These are phyloP conservation scores for Mizuhopecten yessoensis DNA, from an alignment of 1,140 invertebrate species.

Conservation along the genomic window DNA sequence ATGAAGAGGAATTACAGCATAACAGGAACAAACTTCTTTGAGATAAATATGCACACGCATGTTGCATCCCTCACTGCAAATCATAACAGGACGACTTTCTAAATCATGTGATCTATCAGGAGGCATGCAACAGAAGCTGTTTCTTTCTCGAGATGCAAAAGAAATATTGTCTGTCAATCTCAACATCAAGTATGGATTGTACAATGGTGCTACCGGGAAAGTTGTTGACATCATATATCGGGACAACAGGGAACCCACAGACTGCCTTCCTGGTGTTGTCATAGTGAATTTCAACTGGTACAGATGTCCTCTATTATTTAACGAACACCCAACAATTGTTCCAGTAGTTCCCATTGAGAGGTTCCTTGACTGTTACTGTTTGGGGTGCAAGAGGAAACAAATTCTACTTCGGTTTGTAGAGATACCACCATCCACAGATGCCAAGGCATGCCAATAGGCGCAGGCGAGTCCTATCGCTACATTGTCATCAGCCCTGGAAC, in stretches of 20 bases:
- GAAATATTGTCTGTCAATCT: slow-evolving; percentile 61
- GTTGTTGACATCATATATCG: slow-evolving; percentile 61
- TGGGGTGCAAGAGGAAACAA: slow-evolving; percentile 60
- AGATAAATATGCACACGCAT: slow-evolving; percentile 41
- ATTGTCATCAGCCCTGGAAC: slow-evolving; percentile 54
- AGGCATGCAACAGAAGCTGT: slow-evolving; percentile 46
- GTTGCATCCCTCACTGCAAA: slow-evolving; percentile 50
- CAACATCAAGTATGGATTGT: slow-evolving; percentile 55
- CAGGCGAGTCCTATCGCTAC: slow-evolving; percentile 51
- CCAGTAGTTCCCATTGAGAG: slow-evolving; percentile 59
- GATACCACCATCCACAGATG: slow-evolving; percentile 65
- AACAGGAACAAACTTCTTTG: slow-evolving; percentile 54
- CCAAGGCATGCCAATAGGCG: slow-evolving; percentile 70
- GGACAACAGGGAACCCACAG: no score
- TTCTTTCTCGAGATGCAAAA: slow-evolving; percentile 52
- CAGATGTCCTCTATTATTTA: slow-evolving; percentile 52
- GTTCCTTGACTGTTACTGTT: slow-evolving; percentile 57
- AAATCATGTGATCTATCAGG: slow-evolving; percentile 30
- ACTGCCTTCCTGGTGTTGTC: slow-evolving; percentile 49
- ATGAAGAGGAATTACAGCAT: slow-evolving; percentile 44
- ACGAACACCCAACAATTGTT: slow-evolving; percentile 46
- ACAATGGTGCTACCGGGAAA: slow-evolving; percentile 60
- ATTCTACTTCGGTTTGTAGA: slow-evolving; percentile 63
- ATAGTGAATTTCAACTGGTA: slow-evolving; percentile 62
- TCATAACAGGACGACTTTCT: slow-evolving; percentile 48